Conservation (phyloP, 2,888 invertebrate species). For the Danaus chrysippus region DNA sequence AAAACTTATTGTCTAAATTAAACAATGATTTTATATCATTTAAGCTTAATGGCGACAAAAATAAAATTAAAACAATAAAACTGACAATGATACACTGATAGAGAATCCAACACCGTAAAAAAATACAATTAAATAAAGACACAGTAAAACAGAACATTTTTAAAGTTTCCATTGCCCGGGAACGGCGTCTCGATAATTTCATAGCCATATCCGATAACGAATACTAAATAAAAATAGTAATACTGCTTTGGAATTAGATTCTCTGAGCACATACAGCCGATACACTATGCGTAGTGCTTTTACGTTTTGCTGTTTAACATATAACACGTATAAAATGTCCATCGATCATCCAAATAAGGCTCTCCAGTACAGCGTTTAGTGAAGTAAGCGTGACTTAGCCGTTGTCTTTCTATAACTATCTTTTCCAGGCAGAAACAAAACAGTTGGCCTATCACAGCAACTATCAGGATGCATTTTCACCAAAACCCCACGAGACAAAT, state of each 20-base stretch:
- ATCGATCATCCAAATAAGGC: neutral
- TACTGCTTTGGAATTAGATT: neutral
- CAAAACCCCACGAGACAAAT: no score
- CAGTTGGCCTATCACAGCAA: conserved; percentile 20
- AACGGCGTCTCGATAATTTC: no score
- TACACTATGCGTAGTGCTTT: neutral
- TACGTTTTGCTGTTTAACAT: neutral
- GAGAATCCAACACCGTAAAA: neutral
- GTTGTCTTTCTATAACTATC: conserved; percentile 13
- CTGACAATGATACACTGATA: neutral
- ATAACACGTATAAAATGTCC: conserved; percentile 1
- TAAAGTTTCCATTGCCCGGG: no score
- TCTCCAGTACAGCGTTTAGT: neutral
- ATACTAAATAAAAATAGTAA: neutral
- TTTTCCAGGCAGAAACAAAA: conserved; percentile 40
- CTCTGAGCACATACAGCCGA: neutral
- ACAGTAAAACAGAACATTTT: neutral
- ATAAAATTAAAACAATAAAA: neutral
- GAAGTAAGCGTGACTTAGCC: conserved; percentile 27
- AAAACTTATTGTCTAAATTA: neutral
- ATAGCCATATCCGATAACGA: no score
- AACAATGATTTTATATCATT: neutral
- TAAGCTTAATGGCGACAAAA: neutral
- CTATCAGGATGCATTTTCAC: no score
- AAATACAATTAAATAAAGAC: neutral